A percentile compares a stretch with the other conserved stretches of the same genome.
Conservation (phyloP, 2,113 vertebrate species). For the Spermophilus dauricus region DNA sequence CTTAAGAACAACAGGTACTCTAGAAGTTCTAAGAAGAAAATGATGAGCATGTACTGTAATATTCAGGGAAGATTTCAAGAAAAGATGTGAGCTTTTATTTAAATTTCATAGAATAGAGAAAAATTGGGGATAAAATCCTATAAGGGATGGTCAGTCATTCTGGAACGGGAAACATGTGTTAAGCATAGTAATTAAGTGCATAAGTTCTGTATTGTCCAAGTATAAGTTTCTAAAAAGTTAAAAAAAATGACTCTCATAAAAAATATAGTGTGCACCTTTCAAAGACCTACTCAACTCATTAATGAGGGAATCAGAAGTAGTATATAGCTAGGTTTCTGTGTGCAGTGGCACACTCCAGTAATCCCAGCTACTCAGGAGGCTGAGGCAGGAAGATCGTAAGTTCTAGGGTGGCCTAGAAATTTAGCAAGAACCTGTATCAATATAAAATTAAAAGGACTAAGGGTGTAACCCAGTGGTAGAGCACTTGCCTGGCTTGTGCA, state of each 20-base stretch:
- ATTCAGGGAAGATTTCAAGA: not conserved
- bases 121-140: not conserved
- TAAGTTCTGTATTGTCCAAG: not conserved
- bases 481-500: not conserved
- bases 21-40: constrained; percentile 39
- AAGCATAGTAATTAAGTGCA: constrained; percentile 1
- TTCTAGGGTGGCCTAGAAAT: not conserved
- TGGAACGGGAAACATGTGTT: not conserved
- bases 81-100: not conserved
- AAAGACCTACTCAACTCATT: not conserved
- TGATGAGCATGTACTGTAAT: not conserved
- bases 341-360: not conserved
- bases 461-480: not conserved
- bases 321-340: not conserved
- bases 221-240: constrained; percentile 40
- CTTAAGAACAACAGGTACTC: not conserved
- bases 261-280: not conserved
- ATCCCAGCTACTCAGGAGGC: not conserved
- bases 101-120: not conserved
- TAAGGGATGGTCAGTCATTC: not conserved
- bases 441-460: not conserved
- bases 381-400: not conserved
- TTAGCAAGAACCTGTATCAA: not conserved
- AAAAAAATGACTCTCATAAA: constrained; percentile 48
- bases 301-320: not conserved